These are phyloP conservation scores for Cnemophilus loriae DNA, from an alignment of 2,113 vertebrate genomes.

Conservation along the genomic window DNA sequence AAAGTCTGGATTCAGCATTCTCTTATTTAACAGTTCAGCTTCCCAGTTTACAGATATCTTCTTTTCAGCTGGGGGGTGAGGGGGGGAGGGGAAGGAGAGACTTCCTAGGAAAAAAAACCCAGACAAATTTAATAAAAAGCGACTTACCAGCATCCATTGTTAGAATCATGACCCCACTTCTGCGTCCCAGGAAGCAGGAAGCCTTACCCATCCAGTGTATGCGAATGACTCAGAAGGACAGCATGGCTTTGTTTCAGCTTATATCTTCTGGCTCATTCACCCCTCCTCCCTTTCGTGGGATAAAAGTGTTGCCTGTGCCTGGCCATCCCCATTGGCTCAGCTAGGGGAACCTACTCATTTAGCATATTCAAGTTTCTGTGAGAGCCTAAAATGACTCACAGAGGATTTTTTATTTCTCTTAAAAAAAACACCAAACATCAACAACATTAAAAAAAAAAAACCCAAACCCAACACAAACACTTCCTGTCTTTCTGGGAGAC, in stretches of 20 bases:
- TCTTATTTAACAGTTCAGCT: not conserved
- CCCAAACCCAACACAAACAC: not conserved
- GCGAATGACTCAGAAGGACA: conserved; percentile 59
- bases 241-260: conserved; percentile 69
- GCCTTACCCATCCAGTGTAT: conserved; percentile 59
- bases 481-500: not conserved
- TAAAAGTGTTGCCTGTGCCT: conserved; percentile 46
- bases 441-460: not conserved
- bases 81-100: not conserved
- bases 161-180: conserved; percentile 64
- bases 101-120: not conserved
- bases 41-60: not conserved
- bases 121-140: not conserved
- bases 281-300: conserved; percentile 60
- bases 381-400: conserved; percentile 38
- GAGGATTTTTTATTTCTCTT: not conserved
- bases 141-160: conserved; percentile 65
- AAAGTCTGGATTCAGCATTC: not conserved
- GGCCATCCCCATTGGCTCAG: conserved; percentile 58
- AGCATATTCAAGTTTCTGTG: conserved; percentile 29
- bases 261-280: conserved; percentile 58
- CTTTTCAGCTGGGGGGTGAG: not conserved
- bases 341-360: conserved; percentile 13
- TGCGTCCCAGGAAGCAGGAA: conserved; percentile 56
- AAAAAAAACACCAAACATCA: not conserved